Base-by-base conservation (phyloP, 2,888 invertebrate genomes). In the Furcula furcula region DNA sequence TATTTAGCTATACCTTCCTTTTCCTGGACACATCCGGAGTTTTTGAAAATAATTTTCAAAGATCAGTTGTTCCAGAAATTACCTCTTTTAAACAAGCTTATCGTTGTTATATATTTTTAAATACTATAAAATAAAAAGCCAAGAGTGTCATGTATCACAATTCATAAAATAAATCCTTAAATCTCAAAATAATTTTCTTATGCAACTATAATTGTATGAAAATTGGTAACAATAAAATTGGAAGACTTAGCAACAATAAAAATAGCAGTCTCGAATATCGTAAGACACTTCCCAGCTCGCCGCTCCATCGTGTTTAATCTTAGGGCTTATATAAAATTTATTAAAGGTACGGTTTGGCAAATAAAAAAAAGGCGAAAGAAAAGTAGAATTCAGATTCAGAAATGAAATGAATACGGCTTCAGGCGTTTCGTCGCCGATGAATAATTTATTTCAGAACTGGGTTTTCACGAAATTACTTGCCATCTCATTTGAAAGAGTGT, bases 321-420 rank as follows among this genome's bases (percentile, higher is more conserved):
- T 67, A 65, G 72, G 65, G 70, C 79, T 81, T 82, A 83, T 85
- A 81, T 81, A 82, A 86, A 83, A 85, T 84, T 77, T 83, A 84
- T 81, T 80, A 79, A 81, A 81, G 72, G 76, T 76, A 75, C 73
- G 76, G 75, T 78, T 75, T 70, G 75, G 76, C 55, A 46, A 59
- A 82, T 72, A 77, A 71, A 77, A 80, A 79, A 76, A 72, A n/a
- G n/a, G 66, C 66, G 69, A 71, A 67, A 68, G 71, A 77, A 82
- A 84, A 81, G 80, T 79, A 74, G 66, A 72, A 80, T 85, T 84
- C 76, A 77, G 86, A 85, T 85, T 85, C 79, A 72, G 84, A 84
- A 88, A 86, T 86, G 86, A 86, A 88, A 87, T 87, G 85, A 88
- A 87, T 86, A 85, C 84, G 83, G 74, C 85, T 82, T 75, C 71